These are phyloP conservation scores for Madoqua kirkii DNA, from an alignment of 2,113 vertebrate species.

Conservation along the genomic window DNA sequence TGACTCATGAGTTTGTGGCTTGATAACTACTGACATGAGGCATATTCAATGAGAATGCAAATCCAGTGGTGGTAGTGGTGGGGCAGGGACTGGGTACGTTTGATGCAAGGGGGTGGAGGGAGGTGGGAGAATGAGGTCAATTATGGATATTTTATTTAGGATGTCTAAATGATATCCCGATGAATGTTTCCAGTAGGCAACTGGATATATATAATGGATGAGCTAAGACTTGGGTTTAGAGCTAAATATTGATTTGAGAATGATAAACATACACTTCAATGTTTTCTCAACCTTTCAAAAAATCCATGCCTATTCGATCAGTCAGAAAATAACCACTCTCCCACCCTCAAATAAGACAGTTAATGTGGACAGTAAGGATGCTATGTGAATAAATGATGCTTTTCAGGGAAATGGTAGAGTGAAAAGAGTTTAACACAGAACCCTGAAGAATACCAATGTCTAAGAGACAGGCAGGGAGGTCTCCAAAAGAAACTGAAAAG, in stretches of 20 bases:
- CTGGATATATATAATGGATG: neutral
- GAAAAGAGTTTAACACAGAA: neutral
- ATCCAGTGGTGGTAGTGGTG: neutral
- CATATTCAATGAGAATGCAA: neutral
- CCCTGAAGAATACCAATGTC: neutral
- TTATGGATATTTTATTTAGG: neutral
- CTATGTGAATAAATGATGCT: neutral
- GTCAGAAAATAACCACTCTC: neutral
- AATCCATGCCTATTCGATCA: neutral
- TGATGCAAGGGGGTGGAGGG: neutral
- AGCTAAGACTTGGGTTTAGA: neutral
- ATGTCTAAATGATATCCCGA: neutral
- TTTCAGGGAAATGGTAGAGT: neutral
- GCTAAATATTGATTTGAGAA: neutral
- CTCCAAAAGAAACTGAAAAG: neutral
- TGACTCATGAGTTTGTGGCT: neutral
- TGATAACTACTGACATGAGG: neutral
- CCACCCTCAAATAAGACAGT: neutral
- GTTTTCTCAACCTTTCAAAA: neutral
- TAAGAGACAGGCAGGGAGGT: neutral
- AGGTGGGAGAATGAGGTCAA: neutral
- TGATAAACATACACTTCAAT: slow-evolving; percentile 12
- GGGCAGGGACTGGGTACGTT: neutral
- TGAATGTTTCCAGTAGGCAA: neutral
- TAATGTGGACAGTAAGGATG: neutral